phyloP scores from a whole-genome alignment of 2,888 invertebrate species.

The Synergus itoensis region DNA sequence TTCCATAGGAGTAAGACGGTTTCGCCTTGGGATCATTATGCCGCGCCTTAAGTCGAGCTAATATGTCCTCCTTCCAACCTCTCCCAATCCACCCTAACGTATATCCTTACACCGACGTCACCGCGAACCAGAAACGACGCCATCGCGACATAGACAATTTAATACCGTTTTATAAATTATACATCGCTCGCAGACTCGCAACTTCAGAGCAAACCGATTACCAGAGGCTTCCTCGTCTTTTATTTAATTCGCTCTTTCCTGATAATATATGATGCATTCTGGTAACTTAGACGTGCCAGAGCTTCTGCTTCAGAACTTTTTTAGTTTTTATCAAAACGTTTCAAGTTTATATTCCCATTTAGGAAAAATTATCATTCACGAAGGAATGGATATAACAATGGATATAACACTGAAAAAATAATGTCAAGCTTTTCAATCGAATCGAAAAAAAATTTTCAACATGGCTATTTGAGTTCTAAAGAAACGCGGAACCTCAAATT shows the following conservation, averaged over 20 bases:
- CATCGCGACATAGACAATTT: constrained; percentile 72
- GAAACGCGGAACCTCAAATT: too few species aligned
- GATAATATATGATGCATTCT: constrained; percentile 3
- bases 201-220: constrained; percentile 25
- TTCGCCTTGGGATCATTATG: constrained; percentile 74
- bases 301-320: not conserved
- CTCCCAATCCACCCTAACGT: constrained; percentile 53
- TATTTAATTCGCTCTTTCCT: constrained; percentile 43
- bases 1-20: constrained; percentile 67
- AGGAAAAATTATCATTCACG: too few species aligned
- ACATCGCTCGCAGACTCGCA: constrained; percentile 58
- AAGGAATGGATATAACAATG: too few species aligned
- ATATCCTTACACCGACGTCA: constrained; percentile 55
- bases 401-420: too few species aligned
- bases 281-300: not conserved
- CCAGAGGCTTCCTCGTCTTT: constrained; percentile 59
- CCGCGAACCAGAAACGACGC: constrained; percentile 56
- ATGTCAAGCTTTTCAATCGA: too few species aligned
- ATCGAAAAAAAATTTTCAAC: too few species aligned
- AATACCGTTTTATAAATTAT: constrained; percentile 77
- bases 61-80: constrained; percentile 69
- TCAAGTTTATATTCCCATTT: not conserved
- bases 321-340: not conserved
- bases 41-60: constrained; percentile 77
- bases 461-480: too few species aligned